phyloP scores from a whole-genome alignment of 2,888 invertebrate species.

The Torymus auratus region DNA sequence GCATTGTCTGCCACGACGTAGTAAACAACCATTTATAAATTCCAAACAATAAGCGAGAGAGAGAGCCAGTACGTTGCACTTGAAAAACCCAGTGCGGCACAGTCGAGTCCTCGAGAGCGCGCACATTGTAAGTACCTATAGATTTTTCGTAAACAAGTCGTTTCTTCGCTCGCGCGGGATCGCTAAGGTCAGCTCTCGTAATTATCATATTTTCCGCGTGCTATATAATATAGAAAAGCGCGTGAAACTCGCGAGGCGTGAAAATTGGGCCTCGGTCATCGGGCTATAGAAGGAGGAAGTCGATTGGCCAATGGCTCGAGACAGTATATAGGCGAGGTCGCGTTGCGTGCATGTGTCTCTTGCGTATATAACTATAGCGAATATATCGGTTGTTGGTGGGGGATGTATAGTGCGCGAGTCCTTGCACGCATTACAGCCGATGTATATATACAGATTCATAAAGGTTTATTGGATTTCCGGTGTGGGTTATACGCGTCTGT shows the following conservation, averaged over 20 bases:
- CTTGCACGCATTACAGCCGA: conserved; percentile 16
- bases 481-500: neutral
- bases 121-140: too few species aligned
- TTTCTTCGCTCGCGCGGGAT: neutral
- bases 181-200: neutral
- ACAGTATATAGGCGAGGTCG: neutral
- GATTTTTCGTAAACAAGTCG: conserved; percentile 30
- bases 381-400: neutral
- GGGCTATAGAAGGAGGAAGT: conserved; percentile 35
- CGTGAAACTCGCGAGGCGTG: conserved; percentile 35
- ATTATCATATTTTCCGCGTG: conserved; percentile 32
- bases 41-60: too few species aligned
- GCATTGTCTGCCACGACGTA: too few species aligned
- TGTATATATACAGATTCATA: conserved; percentile 30
- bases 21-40: too few species aligned
- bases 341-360: neutral
- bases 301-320: conserved; percentile 5
- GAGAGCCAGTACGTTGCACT: neutral
- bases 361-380: neutral
- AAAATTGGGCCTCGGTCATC: conserved; percentile 48
- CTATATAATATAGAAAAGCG: conserved; percentile 34
- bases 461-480: conserved; percentile 42
- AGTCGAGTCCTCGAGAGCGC: neutral
- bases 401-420: neutral
- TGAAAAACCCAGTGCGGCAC: too few species aligned